Percentiles rank a stretch among this genome's conserved stretches.
Conservation (phyloP, 2,888 invertebrate genomes). For the Leptothorax acervorum region DNA sequence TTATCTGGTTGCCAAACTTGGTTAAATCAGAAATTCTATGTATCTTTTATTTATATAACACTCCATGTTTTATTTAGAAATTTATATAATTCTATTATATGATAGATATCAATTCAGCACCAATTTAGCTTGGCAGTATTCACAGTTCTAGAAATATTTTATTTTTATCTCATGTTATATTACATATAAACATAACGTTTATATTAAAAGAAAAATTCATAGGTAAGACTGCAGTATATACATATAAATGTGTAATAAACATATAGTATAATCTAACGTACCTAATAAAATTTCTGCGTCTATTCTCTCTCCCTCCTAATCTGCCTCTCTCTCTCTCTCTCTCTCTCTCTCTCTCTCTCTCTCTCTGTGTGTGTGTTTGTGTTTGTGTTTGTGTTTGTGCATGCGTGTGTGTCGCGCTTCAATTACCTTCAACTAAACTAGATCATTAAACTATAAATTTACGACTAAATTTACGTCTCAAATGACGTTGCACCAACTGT, state of each 20-base stretch:
- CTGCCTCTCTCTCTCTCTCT: neutral
- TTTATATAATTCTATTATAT: neutral
- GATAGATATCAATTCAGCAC: too few relatives aligned
- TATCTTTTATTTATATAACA: neutral
- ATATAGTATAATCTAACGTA: neutral
- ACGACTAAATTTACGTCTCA: neutral
- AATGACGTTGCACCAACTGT: neutral
- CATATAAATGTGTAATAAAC: neutral
- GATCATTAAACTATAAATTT: neutral
- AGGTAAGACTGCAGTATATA: neutral
- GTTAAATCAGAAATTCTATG: neutral
- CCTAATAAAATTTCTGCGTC: neutral
- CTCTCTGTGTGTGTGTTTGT: too few relatives aligned
- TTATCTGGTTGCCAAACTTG: neutral
- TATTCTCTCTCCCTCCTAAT: neutral
- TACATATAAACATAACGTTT: neutral
- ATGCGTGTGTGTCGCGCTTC: neutral
- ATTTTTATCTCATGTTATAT: neutral
- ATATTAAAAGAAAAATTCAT: neutral
- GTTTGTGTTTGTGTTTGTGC: neutral
- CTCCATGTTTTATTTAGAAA: neutral
- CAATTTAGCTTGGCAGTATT: neutral
- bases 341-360: too few relatives aligned
- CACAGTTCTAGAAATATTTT: neutral
- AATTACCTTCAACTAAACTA: neutral